Evolutionary conservation across 2,888 invertebrate species (phyloP).

Genomic region (Drosophila yooni): DNA sequence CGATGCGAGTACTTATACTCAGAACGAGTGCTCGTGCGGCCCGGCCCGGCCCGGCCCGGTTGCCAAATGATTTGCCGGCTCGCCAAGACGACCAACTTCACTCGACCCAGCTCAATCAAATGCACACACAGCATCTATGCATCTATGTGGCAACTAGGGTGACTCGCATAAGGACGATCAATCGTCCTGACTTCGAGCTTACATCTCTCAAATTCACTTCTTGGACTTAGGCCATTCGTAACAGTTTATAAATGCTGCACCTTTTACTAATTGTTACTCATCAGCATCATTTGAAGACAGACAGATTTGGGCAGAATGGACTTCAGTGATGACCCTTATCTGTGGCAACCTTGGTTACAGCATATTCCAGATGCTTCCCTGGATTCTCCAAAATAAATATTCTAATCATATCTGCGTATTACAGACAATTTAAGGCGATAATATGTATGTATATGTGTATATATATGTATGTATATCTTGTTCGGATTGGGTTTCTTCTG

Average conservation of each 20-base stretch:
- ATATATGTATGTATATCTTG: neutral
- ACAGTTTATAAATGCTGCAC: neutral
- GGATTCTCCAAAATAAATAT: too few species aligned
- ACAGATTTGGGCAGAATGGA: neutral
- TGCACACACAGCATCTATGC: neutral
- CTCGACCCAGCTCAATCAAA: neutral
- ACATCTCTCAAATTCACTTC: neutral
- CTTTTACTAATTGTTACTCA: neutral
- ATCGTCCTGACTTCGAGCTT: neutral
- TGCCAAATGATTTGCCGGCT: conserved; percentile 5
- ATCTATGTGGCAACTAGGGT: neutral
- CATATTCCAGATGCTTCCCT: neutral
- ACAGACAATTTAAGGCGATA: too few species aligned
- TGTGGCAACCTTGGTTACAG: too few species aligned
- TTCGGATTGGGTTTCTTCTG: neutral
- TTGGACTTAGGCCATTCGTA: neutral
- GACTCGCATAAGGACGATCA: neutral
- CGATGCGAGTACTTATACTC: conserved; percentile 14
- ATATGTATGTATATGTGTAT: too few species aligned
- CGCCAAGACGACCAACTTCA: neutral
- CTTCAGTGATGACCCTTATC: neutral
- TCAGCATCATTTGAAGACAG: neutral
- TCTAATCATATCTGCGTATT: too few species aligned
- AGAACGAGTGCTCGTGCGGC: neutral
- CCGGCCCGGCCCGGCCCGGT: conserved; percentile 4